These are phyloP conservation scores for Lampris megalopsis DNA, from an alignment of 2,113 vertebrate genomes.

Conservation along the genomic window DNA sequence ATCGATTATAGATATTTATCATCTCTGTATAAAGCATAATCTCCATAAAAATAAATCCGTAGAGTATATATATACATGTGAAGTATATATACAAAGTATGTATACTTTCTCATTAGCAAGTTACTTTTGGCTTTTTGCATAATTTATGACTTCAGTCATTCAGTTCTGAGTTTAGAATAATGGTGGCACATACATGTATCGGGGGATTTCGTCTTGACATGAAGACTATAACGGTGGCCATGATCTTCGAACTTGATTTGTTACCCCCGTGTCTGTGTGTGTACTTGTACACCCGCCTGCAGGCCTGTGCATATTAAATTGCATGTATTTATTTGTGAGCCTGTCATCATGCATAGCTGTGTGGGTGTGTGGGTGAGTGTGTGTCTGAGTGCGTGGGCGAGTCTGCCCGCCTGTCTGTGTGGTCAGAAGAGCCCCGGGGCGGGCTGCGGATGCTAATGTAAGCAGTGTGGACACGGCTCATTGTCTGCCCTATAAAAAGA, in stretches of 20 bases:
- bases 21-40: no score
- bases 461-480: conserved; percentile 60
- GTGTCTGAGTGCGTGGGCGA: neutral
- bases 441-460: conserved; percentile 43
- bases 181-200: conserved; percentile 7
- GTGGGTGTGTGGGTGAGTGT: neutral
- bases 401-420: neutral
- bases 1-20: no score
- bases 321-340: no score
- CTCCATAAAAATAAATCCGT: no score
- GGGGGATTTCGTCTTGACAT: conserved; percentile 14
- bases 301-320: no score
- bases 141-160: no score
- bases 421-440: conserved; percentile 6
- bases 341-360: neutral
- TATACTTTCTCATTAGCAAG: no score
- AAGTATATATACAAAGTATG: no score
- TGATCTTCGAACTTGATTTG: conserved; percentile 20
- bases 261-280: neutral
- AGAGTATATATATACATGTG: no score
- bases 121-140: neutral
- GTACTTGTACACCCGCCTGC: neutral
- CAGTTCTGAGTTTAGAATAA: no score
- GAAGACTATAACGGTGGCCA: neutral
- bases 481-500: conserved; percentile 64